Percentiles rank a stretch among this genome's conserved stretches.
Conservation (phyloP, 1,140 invertebrate genomes). For the Drosophila nebulosa region DNA sequence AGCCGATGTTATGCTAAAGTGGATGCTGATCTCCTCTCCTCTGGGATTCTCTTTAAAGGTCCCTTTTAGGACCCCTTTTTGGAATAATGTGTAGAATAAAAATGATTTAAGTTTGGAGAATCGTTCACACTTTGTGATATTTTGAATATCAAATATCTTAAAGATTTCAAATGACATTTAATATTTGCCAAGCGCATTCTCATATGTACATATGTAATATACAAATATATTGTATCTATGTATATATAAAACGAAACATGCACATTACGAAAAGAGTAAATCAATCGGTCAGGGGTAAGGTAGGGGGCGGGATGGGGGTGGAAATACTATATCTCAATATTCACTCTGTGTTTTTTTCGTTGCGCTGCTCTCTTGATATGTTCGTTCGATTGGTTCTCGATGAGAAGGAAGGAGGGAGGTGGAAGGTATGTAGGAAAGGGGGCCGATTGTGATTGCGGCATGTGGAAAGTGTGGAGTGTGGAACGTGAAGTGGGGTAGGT, state of each 20-base stretch:
- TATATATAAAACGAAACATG: conserved; percentile 36
- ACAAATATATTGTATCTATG: conserved; percentile 18
- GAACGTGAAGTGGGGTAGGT: conserved; percentile 8
- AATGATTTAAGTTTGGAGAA: too few species aligned
- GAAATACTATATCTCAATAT: conserved; percentile 64
- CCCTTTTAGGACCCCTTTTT: too few species aligned
- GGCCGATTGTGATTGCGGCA: background rate
- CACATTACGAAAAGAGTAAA: conserved; percentile 66
- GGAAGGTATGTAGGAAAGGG: background rate
- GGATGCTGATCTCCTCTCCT: too few species aligned
- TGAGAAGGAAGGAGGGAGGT: background rate
- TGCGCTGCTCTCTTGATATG: conserved; percentile 10
- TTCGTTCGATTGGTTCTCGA: conserved; percentile 5
- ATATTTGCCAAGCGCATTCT: too few species aligned
- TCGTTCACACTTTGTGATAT: too few species aligned
- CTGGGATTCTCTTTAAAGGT: too few species aligned
- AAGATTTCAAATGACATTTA: too few species aligned
- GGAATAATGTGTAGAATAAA: too few species aligned
- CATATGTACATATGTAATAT: conserved; percentile 8
- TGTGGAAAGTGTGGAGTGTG: conserved; percentile 3
- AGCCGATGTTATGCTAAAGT: too few species aligned
- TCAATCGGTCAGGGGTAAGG: conserved; percentile 36
- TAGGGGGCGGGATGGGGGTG: conserved; percentile 22
- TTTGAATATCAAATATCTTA: too few species aligned
- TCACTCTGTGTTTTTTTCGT: conserved; percentile 36